Evolutionary conservation across 2,113 vertebrate species (phyloP).

Genomic region (Chloropsis hardwickii): DNA sequence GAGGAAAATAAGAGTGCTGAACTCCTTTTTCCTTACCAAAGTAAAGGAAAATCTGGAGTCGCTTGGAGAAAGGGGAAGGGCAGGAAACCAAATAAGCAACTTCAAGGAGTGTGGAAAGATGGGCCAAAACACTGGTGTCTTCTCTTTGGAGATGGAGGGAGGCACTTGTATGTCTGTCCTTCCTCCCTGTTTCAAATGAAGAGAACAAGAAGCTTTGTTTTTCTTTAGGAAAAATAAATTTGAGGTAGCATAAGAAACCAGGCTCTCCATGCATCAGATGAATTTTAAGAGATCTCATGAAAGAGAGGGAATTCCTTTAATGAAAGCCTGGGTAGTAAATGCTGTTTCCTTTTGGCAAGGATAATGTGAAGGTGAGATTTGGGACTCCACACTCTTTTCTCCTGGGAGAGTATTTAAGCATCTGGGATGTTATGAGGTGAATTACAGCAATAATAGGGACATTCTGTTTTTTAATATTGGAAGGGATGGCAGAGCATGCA

Average conservation of each 20-base stretch:
- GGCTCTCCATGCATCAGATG: neutral
- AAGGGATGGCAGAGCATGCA: neutral
- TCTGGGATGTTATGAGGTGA: neutral
- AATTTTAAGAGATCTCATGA: neutral
- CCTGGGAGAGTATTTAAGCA: neutral
- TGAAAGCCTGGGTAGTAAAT: neutral
- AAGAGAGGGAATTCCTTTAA: slow-evolving; percentile 12
- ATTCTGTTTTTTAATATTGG: slow-evolving; percentile 7
- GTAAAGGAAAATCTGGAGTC: neutral
- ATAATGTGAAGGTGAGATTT: slow-evolving; percentile 12
- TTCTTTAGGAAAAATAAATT: neutral
- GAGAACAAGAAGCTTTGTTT: neutral
- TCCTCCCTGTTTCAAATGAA: neutral
- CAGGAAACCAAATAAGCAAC: neutral
- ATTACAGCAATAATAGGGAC: slow-evolving; percentile 6
- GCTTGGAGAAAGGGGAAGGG: neutral
- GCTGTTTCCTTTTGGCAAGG: slow-evolving; percentile 1
- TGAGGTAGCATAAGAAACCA: neutral
- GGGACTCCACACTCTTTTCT: neutral
- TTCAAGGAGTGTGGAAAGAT: neutral
- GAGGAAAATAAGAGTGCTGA: neutral
- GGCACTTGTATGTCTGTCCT: neutral
- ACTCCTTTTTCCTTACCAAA: neutral
- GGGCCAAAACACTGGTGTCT: neutral
- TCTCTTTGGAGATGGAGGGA: neutral